Conservation (phyloP, 1,140 invertebrate genomes). For the Psix sp. region DNA sequence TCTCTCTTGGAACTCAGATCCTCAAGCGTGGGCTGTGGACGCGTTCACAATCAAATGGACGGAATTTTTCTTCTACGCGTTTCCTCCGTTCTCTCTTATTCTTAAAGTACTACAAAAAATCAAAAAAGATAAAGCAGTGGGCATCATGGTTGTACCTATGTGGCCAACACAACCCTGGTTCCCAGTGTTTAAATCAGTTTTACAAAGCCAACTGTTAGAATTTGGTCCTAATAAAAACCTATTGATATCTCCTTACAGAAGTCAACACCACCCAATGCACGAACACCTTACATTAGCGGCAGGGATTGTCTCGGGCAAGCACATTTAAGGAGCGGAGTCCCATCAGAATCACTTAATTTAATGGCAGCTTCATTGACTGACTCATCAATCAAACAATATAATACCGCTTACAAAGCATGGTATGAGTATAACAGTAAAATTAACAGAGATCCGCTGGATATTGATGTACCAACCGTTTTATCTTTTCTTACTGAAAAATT, state of each 20-base stretch:
- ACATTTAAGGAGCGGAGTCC: slow-evolving; percentile 17
- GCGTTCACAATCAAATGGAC: slow-evolving; percentile 55
- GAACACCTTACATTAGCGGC: slow-evolving; percentile 12
- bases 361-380: slow-evolving; percentile 20
- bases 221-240: slow-evolving; percentile 15
- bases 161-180: slow-evolving; percentile 31
- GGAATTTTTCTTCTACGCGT: slow-evolving; percentile 15
- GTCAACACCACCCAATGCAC: slow-evolving; percentile 5
- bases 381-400: slow-evolving; percentile 36
- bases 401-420: slow-evolving; percentile 19
- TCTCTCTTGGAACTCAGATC: slow-evolving; percentile 58
- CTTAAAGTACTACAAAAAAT: slow-evolving; percentile 25
- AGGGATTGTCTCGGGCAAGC: slow-evolving; percentile 15
- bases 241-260: slow-evolving; percentile 18
- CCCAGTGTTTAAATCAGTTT: slow-evolving; percentile 10
- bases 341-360: slow-evolving; percentile 26
- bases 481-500: slow-evolving; percentile 19
- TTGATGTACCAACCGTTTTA: slow-evolving; percentile 12
- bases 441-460: slow-evolving; percentile 15
- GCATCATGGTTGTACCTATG: slow-evolving; percentile 22
- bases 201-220: slow-evolving; percentile 9
- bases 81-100: slow-evolving; percentile 25
- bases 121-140: slow-evolving; percentile 17
- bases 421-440: slow-evolving; percentile 9
- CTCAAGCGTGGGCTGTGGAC: slow-evolving; percentile 47